These are phyloP conservation scores for Colius striatus DNA, from an alignment of 2,113 vertebrate species.

Conservation along the genomic window DNA sequence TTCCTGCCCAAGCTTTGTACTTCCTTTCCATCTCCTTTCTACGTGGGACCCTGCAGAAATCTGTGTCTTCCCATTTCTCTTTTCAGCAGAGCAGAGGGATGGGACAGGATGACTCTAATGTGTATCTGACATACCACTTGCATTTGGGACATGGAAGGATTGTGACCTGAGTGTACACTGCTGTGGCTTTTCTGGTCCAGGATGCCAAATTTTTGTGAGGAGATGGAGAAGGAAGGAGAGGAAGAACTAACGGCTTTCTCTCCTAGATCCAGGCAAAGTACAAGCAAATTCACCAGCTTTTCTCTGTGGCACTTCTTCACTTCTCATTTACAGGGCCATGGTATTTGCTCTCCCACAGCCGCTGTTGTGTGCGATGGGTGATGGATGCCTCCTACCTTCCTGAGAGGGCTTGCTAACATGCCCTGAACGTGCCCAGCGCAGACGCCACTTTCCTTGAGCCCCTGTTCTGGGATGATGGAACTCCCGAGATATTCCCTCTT, in stretches of 20 bases:
- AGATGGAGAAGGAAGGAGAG: not conserved
- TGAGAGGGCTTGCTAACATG: not conserved
- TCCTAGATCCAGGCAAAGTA: not conserved
- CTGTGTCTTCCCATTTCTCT: not conserved
- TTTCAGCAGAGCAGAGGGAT: not conserved
- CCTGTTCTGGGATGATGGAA: not conserved
- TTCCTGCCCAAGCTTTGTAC: not conserved
- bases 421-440: not conserved
- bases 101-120: rapidly evolving
- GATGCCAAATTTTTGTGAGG: not conserved
- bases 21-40: not conserved
- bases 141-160: rapidly evolving
- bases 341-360: not conserved
- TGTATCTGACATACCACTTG: not conserved
- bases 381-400: not conserved
- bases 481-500: not conserved
- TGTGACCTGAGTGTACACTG: not conserved
- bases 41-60: not conserved
- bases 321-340: not conserved
- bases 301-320: not conserved
- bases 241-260: not conserved
- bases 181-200: not conserved
- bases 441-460: not conserved
- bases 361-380: rapidly evolving
- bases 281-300: not conserved